Evolutionary conservation across 2,888 invertebrate genomes (phyloP).

Genomic region (Allophyes oxyacanthae): DNA sequence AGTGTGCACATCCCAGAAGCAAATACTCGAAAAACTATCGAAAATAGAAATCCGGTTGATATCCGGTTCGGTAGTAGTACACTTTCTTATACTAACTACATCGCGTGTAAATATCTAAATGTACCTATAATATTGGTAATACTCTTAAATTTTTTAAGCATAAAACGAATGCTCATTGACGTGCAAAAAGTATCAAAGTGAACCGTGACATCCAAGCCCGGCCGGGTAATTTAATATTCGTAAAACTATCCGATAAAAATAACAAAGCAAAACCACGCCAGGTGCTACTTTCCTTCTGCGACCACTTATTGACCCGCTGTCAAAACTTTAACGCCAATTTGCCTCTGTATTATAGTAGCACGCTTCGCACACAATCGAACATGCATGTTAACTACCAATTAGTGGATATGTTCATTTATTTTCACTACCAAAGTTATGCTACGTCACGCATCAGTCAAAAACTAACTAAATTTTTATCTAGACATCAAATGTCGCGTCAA

Average conservation of each 20-base stretch:
- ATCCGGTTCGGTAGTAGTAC: constrained; percentile 42
- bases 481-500: constrained; percentile 54
- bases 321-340: constrained; percentile 66
- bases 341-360: constrained; percentile 63
- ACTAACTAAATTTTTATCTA: constrained; percentile 58
- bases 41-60: constrained; percentile 48
- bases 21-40: constrained; percentile 15
- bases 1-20: constrained; percentile 8
- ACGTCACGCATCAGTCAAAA: constrained; percentile 55
- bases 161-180: constrained; percentile 28
- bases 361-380: constrained; percentile 56
- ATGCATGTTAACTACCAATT: constrained; percentile 67
- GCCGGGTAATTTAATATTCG: constrained; percentile 55
- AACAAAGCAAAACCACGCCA: constrained; percentile 47
- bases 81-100: constrained; percentile 51
- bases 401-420: constrained; percentile 65
- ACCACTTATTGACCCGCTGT: constrained; percentile 60
- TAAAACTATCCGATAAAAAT: constrained; percentile 52
- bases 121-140: constrained; percentile 17
- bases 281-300: constrained; percentile 63
- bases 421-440: constrained; percentile 46
- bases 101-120: constrained; percentile 40
- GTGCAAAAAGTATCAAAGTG: constrained; percentile 46
- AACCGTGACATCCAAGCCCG: constrained; percentile 47
- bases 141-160: constrained; percentile 21